Conservation (phyloP, 2,113 vertebrate species). For the Litocranius walleri region DNA sequence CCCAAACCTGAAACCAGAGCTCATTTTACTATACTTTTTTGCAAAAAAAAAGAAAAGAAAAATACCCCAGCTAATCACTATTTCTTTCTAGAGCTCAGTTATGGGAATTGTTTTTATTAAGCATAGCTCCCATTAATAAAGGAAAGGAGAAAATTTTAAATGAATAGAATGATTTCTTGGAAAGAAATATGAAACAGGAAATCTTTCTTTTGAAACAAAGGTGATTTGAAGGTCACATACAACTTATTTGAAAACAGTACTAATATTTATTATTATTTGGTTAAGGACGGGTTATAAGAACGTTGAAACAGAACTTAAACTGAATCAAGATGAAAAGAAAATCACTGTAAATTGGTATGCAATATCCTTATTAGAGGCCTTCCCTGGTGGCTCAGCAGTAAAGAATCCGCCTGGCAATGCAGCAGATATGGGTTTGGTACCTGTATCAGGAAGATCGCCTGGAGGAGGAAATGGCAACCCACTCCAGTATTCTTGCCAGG, state of each 20-base stretch:
- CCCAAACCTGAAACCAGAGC: background rate
- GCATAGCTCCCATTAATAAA: background rate
- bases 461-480: background rate
- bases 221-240: background rate
- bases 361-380: background rate
- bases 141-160: background rate
- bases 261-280: background rate
- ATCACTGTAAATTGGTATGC: background rate
- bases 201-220: background rate
- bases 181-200: background rate
- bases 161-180: background rate
- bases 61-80: background rate
- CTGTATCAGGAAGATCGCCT: background rate
- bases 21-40: background rate
- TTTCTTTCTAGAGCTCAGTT: background rate
- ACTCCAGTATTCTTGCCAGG: background rate
- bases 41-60: background rate
- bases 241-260: background rate
- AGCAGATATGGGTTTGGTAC: background rate
- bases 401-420: background rate
- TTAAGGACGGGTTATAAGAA: background rate
- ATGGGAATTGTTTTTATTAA: conserved; percentile 31
- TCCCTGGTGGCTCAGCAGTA: background rate
- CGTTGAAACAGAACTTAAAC: background rate
- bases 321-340: background rate